Base-by-base conservation (phyloP, 1,140 invertebrate genomes). In the Gonioctena quinquepunctata region DNA sequence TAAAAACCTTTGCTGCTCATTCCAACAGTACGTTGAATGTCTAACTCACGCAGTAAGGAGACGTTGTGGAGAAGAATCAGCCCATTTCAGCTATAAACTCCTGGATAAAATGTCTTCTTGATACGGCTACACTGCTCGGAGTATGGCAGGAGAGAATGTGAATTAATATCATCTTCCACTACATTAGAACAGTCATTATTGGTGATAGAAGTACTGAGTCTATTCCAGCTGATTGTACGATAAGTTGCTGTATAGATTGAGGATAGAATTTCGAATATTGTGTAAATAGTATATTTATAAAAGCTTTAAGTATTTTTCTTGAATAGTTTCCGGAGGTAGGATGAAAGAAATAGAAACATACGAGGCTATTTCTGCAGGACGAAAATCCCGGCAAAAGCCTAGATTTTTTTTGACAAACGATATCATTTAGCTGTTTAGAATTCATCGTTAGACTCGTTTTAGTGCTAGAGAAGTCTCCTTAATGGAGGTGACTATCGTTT, bases 11-110 rank as follows among this genome's bases (percentile, higher is more conserved):
- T 90, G 89, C 73, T 90, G 89, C 89, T 90, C 90, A 48, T 91
- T 93, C 76, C 89, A 90, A 84, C 89, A 92, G 73, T 91, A 90
- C 75, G 84, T 92, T 70, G 84, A 86, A 56, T 93, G 92, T 78
- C 90, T 90, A 0, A 90, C 92, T 74, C 82, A 86, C 63, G 87
- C 88, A 13, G 90, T 91, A 4, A 85, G 87, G 50, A 84, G 85
- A 64, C 85, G 88, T 49, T 93, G 92, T 76, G 91, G 91, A n/a
- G 84, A 89, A 50, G 90, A 92, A 50, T 89, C 91, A 1, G 91
- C 91, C 13, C 82, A 87, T 71, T 93, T 93, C 79, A 91, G 89
- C 11, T 88, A 88, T 72, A 85, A 86, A 25, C 89, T 93, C 82
- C 84, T 92, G 13, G 89, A 91, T 74, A 87, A 87, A 76, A 91